Conservation (phyloP, 2,113 vertebrate species). For the Amblyopsis rosae region DNA sequence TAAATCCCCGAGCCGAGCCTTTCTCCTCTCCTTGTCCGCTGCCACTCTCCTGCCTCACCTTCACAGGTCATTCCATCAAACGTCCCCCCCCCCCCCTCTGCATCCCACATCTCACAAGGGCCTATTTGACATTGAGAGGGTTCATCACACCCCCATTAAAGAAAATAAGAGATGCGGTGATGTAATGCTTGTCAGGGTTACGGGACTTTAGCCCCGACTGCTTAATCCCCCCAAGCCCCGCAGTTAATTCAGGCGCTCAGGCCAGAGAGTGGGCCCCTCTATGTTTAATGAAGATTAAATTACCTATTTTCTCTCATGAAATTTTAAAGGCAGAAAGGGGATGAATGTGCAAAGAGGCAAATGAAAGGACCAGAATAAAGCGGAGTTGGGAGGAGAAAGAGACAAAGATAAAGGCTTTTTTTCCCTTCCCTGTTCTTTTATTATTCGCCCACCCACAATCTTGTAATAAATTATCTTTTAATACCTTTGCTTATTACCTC, state of each 20-base stretch:
- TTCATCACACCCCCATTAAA: conserved; percentile 53
- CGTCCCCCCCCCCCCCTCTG: conserved; percentile 41
- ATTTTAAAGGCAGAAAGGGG: conserved; percentile 56
- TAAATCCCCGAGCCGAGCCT: conserved; percentile 57
- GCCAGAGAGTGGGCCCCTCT: conserved; percentile 58
- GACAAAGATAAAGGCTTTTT: conserved; percentile 37
- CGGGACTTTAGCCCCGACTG: conserved; percentile 50
- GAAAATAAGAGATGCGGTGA: conserved; percentile 52
- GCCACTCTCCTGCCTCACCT: conserved; percentile 59
- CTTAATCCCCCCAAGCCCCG: conserved; percentile 53
- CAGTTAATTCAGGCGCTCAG: conserved; percentile 67
- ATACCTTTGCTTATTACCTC: conserved; percentile 33
- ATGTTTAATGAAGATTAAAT: conserved; percentile 80
- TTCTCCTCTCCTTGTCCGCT: conserved; percentile 33
- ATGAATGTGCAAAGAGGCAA: conserved; percentile 56
- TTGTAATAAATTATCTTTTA: conserved; percentile 40
- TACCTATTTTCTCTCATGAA: conserved; percentile 76
- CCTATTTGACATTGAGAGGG: conserved; percentile 60
- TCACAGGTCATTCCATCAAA: conserved; percentile 66
- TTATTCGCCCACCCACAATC: conserved; percentile 11
- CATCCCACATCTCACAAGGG: conserved; percentile 45
- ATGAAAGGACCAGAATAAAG: conserved; percentile 45
- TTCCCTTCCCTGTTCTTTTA: background rate
- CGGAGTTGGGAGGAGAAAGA: conserved; percentile 18
- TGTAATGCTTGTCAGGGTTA: conserved; percentile 63